A percentile compares a stretch with the other conserved stretches of the same genome.
phyloP scores from a whole-genome alignment of 2,888 invertebrate species.

The Alloscopus bannaensis region DNA sequence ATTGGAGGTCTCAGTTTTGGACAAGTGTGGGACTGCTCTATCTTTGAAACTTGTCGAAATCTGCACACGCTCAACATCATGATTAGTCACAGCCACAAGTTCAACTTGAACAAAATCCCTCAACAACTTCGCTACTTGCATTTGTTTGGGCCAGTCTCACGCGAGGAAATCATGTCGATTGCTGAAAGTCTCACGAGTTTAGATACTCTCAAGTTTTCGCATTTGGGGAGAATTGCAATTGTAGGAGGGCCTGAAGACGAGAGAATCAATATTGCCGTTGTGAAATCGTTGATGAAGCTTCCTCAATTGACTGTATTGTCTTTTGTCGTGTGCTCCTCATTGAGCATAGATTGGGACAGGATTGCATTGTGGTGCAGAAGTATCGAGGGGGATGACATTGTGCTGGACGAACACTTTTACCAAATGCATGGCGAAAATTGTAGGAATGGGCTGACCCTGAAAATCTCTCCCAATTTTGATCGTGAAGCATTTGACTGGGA shows the following conservation, averaged over 20 bases:
- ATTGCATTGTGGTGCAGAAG: conserved; percentile 54
- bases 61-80: conserved; percentile 47
- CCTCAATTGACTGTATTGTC: conserved; percentile 47
- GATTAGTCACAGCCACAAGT: conserved; percentile 65
- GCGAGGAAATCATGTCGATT: conserved; percentile 52
- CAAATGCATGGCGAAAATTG: conserved; percentile 66
- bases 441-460: conserved; percentile 57
- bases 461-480: conserved; percentile 36
- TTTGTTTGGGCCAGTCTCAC: conserved; percentile 57
- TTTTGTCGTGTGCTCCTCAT: conserved; percentile 58
- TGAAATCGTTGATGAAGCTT: conserved; percentile 56
- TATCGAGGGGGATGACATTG: conserved; percentile 24
- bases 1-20: conserved; percentile 67
- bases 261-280: conserved; percentile 31
- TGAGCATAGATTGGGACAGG: conserved; percentile 62
- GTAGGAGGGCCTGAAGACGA: conserved; percentile 50
- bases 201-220: conserved; percentile 58
- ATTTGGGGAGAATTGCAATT: conserved; percentile 63
- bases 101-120: conserved; percentile 53
- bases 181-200: conserved; percentile 55
- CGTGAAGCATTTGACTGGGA: conserved; percentile 55
- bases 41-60: conserved; percentile 58
- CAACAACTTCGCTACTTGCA: conserved; percentile 47
- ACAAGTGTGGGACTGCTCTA: conserved; percentile 64
- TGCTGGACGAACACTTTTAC: conserved; percentile 52